A percentile compares a stretch with the other conserved stretches of the same genome.
Evolutionary conservation across 2,113 vertebrate species (phyloP).

Genomic region (Globicephala melas): DNA sequence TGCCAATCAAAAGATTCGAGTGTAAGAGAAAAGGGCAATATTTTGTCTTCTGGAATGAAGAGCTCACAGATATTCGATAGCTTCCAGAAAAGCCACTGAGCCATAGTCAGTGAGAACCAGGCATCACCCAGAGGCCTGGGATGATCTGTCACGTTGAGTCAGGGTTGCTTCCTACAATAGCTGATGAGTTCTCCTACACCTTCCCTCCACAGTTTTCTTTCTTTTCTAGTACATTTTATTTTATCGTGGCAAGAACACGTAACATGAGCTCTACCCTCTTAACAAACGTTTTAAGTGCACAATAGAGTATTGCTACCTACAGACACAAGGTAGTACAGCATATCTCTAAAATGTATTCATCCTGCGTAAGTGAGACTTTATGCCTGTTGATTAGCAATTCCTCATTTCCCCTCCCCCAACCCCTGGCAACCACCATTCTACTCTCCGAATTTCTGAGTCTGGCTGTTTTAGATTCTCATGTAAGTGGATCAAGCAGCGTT

Average conservation of each 20-base stretch:
- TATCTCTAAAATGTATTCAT: fast-evolving
- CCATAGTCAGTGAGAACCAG: not conserved
- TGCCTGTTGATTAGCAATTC: too few species aligned
- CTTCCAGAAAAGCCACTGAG: not conserved
- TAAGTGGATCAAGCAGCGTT: not conserved
- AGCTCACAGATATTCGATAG: not conserved
- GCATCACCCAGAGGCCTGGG: not conserved
- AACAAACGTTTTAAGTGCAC: not conserved
- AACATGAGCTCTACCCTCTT: not conserved
- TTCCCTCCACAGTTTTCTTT: not conserved
- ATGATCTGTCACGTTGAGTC: fast-evolving
- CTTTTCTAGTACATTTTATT: not conserved
- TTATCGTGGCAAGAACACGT: not conserved
- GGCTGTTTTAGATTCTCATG: not conserved
- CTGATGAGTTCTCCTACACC: too few species aligned
- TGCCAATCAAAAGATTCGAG: not conserved
- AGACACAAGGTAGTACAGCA: fast-evolving
- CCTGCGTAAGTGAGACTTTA: not conserved
- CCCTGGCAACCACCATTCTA: not conserved
- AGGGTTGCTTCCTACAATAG: fast-evolving
- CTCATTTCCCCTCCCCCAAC: fast-evolving
- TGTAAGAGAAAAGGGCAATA: not conserved
- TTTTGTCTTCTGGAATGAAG: not conserved
- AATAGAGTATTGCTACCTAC: fast-evolving
- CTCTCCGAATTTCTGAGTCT: not conserved